Evolutionary conservation across 1,140 invertebrate species (phyloP).

Genomic region (Musca domestica): DNA sequence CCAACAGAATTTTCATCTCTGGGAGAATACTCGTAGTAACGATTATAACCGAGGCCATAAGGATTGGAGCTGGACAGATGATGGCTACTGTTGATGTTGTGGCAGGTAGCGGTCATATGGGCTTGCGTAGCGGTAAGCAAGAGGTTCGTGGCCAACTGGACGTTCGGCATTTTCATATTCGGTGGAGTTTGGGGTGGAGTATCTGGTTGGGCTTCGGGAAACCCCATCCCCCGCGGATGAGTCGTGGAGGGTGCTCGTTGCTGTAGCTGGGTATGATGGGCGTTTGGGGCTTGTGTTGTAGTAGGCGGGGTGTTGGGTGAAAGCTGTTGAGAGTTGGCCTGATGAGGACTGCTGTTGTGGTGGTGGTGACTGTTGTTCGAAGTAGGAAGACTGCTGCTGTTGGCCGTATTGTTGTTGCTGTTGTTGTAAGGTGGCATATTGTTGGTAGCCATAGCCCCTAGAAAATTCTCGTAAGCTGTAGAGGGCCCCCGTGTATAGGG

Average conservation of each 20-base stretch:
- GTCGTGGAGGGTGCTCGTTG: neutral
- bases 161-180: conserved; percentile 82
- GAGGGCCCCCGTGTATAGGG: conserved; percentile 55
- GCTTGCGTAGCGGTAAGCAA: conserved; percentile 57
- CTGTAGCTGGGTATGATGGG: conserved; percentile 29
- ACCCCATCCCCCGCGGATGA: conserved; percentile 62
- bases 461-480: conserved; percentile 58
- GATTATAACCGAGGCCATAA: conserved; percentile 42
- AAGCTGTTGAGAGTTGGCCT: conserved; percentile 33
- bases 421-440: conserved; percentile 37
- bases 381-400: conserved; percentile 27
- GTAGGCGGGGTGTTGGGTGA: conserved; percentile 49
- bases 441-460: conserved; percentile 54
- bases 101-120: conserved; percentile 60
- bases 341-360: conserved; percentile 32
- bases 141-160: conserved; percentile 58
- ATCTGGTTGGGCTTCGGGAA: conserved; percentile 82
- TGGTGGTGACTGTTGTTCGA: conserved; percentile 26
- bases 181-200: conserved; percentile 90
- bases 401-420: conserved; percentile 32
- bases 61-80: conserved; percentile 52
- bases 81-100: conserved; percentile 49
- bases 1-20: conserved; percentile 56
- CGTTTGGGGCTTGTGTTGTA: conserved; percentile 28
- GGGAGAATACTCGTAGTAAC: conserved; percentile 50